Percentiles rank a stretch among this genome's conserved stretches.
These are phyloP conservation scores for Pomacea maculata DNA, from an alignment of 1,140 invertebrate species.

Conservation along the genomic window DNA sequence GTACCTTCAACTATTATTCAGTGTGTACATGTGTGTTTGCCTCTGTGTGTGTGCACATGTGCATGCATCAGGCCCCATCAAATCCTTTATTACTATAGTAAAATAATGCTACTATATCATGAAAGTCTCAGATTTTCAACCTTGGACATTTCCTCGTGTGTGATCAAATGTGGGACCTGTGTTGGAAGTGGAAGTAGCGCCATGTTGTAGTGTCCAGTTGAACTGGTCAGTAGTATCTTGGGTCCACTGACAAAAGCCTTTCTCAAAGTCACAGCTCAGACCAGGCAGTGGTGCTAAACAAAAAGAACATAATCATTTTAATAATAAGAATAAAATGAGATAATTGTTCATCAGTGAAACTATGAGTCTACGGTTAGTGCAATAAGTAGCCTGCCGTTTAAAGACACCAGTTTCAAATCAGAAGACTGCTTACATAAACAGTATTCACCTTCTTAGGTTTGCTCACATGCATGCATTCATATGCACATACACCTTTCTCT, in stretches of 20 bases:
- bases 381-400: too few species aligned
- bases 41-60: too few species aligned
- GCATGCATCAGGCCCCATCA: too few species aligned
- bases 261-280: constrained; percentile 43
- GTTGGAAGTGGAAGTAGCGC: constrained; percentile 41
- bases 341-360: background rate
- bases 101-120: background rate
- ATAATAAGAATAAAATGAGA: background rate
- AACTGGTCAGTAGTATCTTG: constrained; percentile 57
- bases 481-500: too few species aligned
- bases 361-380: too few species aligned
- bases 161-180: constrained; percentile 59
- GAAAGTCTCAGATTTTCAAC: background rate
- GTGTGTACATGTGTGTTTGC: too few species aligned
- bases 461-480: too few species aligned
- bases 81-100: too few species aligned
- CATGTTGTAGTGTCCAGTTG: constrained; percentile 49
- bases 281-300: background rate
- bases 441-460: too few species aligned
- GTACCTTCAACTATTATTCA: too few species aligned
- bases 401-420: too few species aligned
- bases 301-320: background rate
- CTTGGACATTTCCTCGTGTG: constrained; percentile 43
- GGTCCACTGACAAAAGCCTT: constrained; percentile 50
- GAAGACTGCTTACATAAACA: too few species aligned